These are phyloP conservation scores for Eupithecia subfuscata DNA, from an alignment of 2,888 invertebrate species.

Conservation along the genomic window DNA sequence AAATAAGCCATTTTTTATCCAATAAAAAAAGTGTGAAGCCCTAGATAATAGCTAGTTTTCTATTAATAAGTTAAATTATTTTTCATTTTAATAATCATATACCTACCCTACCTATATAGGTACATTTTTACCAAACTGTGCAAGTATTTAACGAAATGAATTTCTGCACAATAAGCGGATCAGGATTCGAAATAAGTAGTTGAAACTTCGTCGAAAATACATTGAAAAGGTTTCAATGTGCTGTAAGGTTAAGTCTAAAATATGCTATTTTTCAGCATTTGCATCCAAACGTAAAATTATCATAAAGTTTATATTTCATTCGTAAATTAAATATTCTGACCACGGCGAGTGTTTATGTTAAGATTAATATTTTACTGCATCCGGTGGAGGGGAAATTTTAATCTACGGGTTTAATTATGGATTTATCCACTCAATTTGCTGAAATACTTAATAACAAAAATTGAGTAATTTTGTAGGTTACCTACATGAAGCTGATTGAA, in stretches of 20 bases:
- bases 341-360: slow-evolving; percentile 32
- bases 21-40: no score
- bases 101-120: neutral
- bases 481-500: neutral
- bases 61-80: neutral
- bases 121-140: neutral
- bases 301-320: slow-evolving; percentile 41
- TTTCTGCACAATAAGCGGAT: neutral
- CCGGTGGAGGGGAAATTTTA: slow-evolving; percentile 7
- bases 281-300: slow-evolving; percentile 36
- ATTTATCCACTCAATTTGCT: neutral
- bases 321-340: slow-evolving; percentile 47
- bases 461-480: neutral
- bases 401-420: neutral
- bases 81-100: neutral
- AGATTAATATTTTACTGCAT: slow-evolving; percentile 32
- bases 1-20: neutral
- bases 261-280: neutral
- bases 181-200: neutral
- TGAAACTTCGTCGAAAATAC: neutral
- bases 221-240: neutral
- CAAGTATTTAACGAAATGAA: neutral
- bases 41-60: neutral
- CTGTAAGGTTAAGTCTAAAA: neutral
- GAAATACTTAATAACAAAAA: neutral